phyloP scores from a whole-genome alignment of 2,113 vertebrate genomes.

The Barbus barbus region DNA sequence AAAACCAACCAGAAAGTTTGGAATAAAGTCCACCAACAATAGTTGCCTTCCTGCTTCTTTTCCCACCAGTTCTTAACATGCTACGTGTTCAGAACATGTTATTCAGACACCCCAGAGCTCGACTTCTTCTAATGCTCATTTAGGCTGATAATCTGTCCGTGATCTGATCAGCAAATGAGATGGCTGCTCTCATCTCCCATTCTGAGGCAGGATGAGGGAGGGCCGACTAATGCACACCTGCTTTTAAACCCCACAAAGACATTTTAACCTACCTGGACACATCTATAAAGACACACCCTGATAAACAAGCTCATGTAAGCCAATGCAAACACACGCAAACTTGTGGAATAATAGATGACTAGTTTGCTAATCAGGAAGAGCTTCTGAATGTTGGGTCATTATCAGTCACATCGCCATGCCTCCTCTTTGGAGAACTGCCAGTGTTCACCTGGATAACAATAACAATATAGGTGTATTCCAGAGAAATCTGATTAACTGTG shows the following conservation, averaged over 20 bases:
- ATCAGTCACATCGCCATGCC: background rate
- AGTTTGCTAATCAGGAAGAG: background rate
- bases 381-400: background rate
- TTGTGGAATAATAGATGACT: background rate
- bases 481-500: background rate
- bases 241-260: conserved; percentile 43
- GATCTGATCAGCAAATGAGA: conserved; percentile 35
- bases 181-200: background rate
- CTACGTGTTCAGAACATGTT: background rate
- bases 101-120: conserved; percentile 9
- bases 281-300: conserved; percentile 38
- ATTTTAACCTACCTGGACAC: conserved; percentile 40
- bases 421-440: conserved; percentile 22
- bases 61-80: background rate
- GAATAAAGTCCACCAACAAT: background rate
- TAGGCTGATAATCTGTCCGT: conserved; percentile 48
- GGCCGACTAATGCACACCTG: background rate
- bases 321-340: background rate
- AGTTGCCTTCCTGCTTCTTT: background rate
- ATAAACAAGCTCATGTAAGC: conserved; percentile 27
- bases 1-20: background rate
- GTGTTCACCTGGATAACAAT: background rate
- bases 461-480: background rate
- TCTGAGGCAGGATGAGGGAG: conserved; percentile 3
- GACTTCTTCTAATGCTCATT: conserved; percentile 44